Conservation (phyloP, 1,140 invertebrate species). For the Drosophila pseudoobscura region DNA sequence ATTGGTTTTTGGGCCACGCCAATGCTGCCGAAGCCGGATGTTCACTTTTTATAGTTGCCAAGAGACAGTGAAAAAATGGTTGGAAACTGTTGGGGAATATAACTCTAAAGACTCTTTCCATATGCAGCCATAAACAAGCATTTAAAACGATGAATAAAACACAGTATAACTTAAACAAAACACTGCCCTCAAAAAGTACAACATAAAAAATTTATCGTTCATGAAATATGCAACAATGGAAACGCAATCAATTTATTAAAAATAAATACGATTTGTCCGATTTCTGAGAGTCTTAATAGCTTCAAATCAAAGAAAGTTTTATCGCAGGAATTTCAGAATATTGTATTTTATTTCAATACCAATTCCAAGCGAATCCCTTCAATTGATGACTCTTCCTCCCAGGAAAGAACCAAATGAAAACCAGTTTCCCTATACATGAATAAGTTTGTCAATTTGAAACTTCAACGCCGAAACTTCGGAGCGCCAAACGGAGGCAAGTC, state of each 20-base stretch:
- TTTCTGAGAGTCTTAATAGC: no score
- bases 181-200: not conserved
- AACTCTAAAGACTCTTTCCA: slow-evolving; percentile 34
- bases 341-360: no score
- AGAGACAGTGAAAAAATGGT: slow-evolving; percentile 18
- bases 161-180: not conserved
- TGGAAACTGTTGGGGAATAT: slow-evolving; percentile 15
- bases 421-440: no score
- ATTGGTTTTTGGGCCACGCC: slow-evolving; percentile 48
- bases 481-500: not conserved
- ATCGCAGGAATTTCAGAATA: no score
- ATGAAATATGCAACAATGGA: not conserved
- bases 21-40: slow-evolving; percentile 30
- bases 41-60: slow-evolving; percentile 46
- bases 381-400: no score
- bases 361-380: not conserved
- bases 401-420: not conserved
- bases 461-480: not conserved
- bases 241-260: slow-evolving; percentile 15
- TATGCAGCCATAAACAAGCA: slow-evolving; percentile 47
- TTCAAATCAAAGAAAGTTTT: no score
- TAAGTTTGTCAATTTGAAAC: slow-evolving; percentile 1
- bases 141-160: slow-evolving; percentile 20
- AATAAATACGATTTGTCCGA: no score
- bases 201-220: not conserved